phyloP scores from a whole-genome alignment of 2,113 vertebrate genomes.

The Cyprinus carpio region DNA sequence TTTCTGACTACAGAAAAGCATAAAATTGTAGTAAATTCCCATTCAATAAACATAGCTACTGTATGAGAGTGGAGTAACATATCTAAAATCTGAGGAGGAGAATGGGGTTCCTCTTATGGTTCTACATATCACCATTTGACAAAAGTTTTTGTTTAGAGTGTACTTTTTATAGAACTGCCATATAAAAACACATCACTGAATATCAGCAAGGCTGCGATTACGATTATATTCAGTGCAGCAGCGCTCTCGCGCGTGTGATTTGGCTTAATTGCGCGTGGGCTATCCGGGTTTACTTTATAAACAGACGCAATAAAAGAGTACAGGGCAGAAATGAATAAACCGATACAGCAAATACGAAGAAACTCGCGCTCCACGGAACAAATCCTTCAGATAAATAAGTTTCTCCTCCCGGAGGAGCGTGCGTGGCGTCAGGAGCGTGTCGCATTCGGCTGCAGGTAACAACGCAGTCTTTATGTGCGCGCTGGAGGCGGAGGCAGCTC shows the following conservation, averaged over 20 bases:
- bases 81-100: too few relatives aligned
- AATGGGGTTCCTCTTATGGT: too few relatives aligned
- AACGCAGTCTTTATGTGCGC: slow-evolving; percentile 73
- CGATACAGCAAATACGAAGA: not conserved
- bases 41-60: too few relatives aligned
- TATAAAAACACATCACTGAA: not conserved
- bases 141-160: too few relatives aligned
- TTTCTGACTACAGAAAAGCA: too few relatives aligned
- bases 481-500: slow-evolving; percentile 48
- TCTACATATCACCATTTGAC: too few relatives aligned
- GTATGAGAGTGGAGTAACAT: too few relatives aligned
- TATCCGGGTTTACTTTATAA: not conserved
- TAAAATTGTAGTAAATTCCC: too few relatives aligned
- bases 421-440: not conserved
- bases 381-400: slow-evolving; percentile 1
- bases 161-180: not conserved
- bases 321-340: not conserved
- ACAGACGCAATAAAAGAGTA: not conserved
- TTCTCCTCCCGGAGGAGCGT: not conserved
- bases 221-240: too few relatives aligned
- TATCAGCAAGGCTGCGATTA: not conserved
- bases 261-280: not conserved
- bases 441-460: slow-evolving; percentile 56
- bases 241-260: not conserved
- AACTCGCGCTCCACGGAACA: not conserved